Percentiles rank a stretch among this genome's conserved stretches.
These are phyloP conservation scores for Limenitis camilla DNA, from an alignment of 2,888 invertebrate species.

Conservation along the genomic window DNA sequence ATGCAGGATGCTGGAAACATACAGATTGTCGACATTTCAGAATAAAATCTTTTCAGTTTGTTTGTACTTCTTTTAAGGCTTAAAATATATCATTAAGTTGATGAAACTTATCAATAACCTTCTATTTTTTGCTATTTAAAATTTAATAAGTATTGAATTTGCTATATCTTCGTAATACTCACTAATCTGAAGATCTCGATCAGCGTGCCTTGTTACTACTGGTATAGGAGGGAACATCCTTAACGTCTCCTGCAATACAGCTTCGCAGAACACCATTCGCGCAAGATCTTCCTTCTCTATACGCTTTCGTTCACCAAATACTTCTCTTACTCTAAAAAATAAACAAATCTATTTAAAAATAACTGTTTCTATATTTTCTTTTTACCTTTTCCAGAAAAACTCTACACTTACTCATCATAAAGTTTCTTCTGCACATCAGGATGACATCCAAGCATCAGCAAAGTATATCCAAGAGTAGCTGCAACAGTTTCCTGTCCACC, in stretches of 20 bases:
- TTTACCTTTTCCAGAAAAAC: background rate
- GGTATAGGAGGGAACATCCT: slow-evolving; percentile 13
- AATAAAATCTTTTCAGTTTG: too few relatives aligned
- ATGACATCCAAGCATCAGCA: background rate
- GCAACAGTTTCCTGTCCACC: slow-evolving; percentile 10
- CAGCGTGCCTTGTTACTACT: slow-evolving; percentile 5
- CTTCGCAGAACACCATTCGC: slow-evolving; percentile 12
- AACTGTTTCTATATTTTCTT: too few relatives aligned
- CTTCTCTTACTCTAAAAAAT: background rate
- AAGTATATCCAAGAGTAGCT: background rate
- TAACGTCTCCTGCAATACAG: slow-evolving; percentile 12
- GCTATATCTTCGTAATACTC: too few relatives aligned
- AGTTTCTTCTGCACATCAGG: background rate
- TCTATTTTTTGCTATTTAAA: too few relatives aligned
- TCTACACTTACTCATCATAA: slow-evolving; percentile 1
- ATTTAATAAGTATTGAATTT: too few relatives aligned
- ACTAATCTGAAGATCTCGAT: slow-evolving; percentile 14
- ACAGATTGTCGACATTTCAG: background rate
- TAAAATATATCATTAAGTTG: too few relatives aligned
- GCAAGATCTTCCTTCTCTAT: background rate
- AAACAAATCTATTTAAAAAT: background rate
- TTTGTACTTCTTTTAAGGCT: too few relatives aligned
- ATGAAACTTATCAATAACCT: too few relatives aligned
- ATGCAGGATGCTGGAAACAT: slow-evolving; percentile 36
- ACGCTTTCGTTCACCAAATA: background rate